phyloP scores from a whole-genome alignment of 2,113 vertebrate genomes.

The Mus pahari region DNA sequence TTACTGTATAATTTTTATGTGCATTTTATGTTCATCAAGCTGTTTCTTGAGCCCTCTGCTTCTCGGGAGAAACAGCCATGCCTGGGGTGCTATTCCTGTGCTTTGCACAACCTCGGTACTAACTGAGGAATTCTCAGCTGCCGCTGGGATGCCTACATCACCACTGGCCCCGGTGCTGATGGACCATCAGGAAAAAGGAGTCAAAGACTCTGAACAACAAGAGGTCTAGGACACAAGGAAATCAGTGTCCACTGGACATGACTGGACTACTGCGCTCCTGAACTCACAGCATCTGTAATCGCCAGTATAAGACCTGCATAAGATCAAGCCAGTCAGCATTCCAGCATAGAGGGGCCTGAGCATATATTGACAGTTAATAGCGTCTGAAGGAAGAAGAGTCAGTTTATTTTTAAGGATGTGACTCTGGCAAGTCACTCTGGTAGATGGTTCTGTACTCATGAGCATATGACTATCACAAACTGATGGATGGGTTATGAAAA shows the following conservation, averaged over 20 bases:
- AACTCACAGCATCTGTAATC: not conserved
- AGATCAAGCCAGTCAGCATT: not conserved
- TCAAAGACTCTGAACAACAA: not conserved
- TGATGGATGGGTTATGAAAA: not conserved
- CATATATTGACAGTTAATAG: not conserved
- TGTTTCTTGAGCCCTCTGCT: not conserved
- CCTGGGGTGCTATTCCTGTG: not conserved
- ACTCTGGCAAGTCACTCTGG: not conserved
- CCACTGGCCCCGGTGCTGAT: not conserved
- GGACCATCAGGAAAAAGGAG: not conserved
- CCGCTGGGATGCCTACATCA: not conserved
- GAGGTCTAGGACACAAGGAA: not conserved
- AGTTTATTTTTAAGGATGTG: not conserved
- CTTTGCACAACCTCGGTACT: not conserved
- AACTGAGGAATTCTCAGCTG: not conserved
- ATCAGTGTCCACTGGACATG: not conserved
- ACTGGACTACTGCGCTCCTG: fast-evolving
- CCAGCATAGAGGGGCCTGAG: too few species aligned
- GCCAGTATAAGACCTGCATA: not conserved
- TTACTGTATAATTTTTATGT: not conserved
- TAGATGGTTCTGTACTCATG: too few species aligned
- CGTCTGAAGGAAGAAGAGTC: too few species aligned
- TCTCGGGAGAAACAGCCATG: not conserved
- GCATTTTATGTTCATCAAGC: not conserved
- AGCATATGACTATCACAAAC: not conserved